These are phyloP conservation scores for Euplexia lucipara DNA, from an alignment of 2,888 invertebrate genomes.

Conservation along the genomic window DNA sequence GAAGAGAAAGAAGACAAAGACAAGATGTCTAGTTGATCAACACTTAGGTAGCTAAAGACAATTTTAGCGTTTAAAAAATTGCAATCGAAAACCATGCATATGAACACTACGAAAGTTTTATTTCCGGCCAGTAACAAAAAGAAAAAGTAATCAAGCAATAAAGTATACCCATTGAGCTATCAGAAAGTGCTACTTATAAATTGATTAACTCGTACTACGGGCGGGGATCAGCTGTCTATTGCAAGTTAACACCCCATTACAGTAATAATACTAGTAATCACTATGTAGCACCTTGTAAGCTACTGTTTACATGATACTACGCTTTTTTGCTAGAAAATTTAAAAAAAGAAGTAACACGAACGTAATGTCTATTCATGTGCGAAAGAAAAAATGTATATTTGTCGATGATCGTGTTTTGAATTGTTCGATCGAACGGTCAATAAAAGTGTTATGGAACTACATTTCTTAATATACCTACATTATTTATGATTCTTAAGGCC, in stretches of 20 bases:
- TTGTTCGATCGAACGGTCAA: neutral
- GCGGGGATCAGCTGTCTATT: slow-evolving; percentile 80
- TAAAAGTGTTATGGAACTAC: too few species aligned
- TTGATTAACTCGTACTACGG: slow-evolving; percentile 53
- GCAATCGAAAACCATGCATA: too few species aligned
- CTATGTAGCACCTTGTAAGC: slow-evolving; percentile 59
- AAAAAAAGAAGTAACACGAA: slow-evolving; percentile 13
- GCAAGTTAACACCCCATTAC: slow-evolving; percentile 82
- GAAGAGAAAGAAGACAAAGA: too few species aligned
- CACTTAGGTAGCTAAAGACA: too few species aligned
- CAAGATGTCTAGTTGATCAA: too few species aligned
- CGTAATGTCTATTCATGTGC: neutral
- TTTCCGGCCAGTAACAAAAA: neutral
- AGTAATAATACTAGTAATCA: slow-evolving; percentile 74
- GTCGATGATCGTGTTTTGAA: neutral
- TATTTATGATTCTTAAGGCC: too few species aligned
- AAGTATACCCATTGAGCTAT: slow-evolving; percentile 21
- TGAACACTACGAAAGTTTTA: neutral
- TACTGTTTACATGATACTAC: slow-evolving; percentile 68
- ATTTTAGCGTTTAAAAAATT: too few species aligned
- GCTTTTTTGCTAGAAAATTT: slow-evolving; percentile 10
- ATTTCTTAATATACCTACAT: too few species aligned
- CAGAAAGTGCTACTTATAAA: slow-evolving; percentile 53
- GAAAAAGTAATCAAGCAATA: slow-evolving; percentile 7
- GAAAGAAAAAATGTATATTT: slow-evolving; percentile 16